Percentiles rank a stretch among this genome's conserved stretches.
These are phyloP conservation scores for Drosophila ogumai DNA, from an alignment of 1,140 invertebrate species.

Conservation along the genomic window DNA sequence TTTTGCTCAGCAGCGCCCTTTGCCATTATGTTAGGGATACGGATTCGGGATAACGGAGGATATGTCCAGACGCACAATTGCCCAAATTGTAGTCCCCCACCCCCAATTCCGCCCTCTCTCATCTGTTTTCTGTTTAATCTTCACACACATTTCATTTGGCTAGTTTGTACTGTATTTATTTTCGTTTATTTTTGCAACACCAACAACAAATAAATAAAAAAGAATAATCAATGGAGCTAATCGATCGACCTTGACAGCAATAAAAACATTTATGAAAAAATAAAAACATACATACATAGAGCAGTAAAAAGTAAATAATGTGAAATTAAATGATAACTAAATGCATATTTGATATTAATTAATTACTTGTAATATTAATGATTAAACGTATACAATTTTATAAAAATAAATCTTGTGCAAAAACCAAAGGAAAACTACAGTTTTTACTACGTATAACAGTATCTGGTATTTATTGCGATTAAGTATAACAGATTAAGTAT, in stretches of 20 bases:
- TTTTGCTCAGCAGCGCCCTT: conserved; percentile 49
- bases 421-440: conserved; percentile 23
- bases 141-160: conserved; percentile 58
- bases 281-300: conserved; percentile 51
- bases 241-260: conserved; percentile 45
- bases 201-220: conserved; percentile 45
- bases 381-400: conserved; percentile 83
- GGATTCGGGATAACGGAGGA: conserved; percentile 23
- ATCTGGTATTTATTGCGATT: too few species aligned
- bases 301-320: conserved; percentile 75
- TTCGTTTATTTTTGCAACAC: conserved; percentile 46
- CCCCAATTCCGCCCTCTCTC: conserved; percentile 10
- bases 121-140: conserved; percentile 29
- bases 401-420: conserved; percentile 81
- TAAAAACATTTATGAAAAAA: conserved; percentile 40
- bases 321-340: conserved; percentile 81
- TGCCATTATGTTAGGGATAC: conserved; percentile 52
- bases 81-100: conserved; percentile 14
- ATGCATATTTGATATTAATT: conserved; percentile 83
- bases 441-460: conserved; percentile 1
- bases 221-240: conserved; percentile 27
- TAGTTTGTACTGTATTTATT: conserved; percentile 56
- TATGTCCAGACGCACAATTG: conserved; percentile 53
- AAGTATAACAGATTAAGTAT: too few species aligned
- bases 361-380: conserved; percentile 82